Percentiles rank a stretch among this genome's conserved stretches.
Conservation (phyloP, 2,113 vertebrate genomes). For the Takifugu flavidus region DNA sequence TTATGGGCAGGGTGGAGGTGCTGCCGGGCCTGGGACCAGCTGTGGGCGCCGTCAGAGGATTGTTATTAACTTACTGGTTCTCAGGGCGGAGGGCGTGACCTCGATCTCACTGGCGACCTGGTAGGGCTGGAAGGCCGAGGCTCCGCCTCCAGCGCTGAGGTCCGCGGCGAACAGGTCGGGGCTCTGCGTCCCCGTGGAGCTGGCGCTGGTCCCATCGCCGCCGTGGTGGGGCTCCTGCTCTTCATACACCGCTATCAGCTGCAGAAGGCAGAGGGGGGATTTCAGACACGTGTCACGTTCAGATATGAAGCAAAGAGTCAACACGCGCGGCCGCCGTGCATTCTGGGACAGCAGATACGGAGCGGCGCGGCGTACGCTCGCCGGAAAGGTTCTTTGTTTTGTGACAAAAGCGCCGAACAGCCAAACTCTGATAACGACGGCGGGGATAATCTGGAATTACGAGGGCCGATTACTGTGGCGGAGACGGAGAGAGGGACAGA, state of each 20-base stretch:
- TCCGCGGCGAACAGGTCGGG: constrained; percentile 87
- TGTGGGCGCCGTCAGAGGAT: background rate
- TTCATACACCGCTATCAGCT: constrained; percentile 94
- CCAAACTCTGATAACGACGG: background rate
- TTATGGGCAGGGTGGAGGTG: constrained; percentile 31
- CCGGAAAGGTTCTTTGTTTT: background rate
- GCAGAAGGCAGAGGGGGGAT: constrained; percentile 43
- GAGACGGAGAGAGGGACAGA: background rate
- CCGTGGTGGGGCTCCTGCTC: constrained; percentile 97
- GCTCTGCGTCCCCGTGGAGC: constrained; percentile 95
- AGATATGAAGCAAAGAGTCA: background rate
- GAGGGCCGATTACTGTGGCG: background rate
- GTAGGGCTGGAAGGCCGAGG: constrained; percentile 90
- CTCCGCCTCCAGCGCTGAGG: constrained; percentile 61
- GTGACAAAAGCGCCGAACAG: too few relatives aligned
- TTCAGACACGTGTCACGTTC: background rate
- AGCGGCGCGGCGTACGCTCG: background rate
- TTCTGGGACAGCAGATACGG: background rate
- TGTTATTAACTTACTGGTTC: constrained; percentile 83
- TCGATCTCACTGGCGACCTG: constrained; percentile 94
- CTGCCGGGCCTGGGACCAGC: background rate
- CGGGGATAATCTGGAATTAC: background rate
- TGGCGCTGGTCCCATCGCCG: constrained; percentile 97
- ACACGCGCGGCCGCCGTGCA: too few relatives aligned
- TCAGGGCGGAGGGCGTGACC: constrained; percentile 93